Base-by-base conservation (phyloP, 2,113 vertebrate genomes). In the Eretmochelys imbricata region DNA sequence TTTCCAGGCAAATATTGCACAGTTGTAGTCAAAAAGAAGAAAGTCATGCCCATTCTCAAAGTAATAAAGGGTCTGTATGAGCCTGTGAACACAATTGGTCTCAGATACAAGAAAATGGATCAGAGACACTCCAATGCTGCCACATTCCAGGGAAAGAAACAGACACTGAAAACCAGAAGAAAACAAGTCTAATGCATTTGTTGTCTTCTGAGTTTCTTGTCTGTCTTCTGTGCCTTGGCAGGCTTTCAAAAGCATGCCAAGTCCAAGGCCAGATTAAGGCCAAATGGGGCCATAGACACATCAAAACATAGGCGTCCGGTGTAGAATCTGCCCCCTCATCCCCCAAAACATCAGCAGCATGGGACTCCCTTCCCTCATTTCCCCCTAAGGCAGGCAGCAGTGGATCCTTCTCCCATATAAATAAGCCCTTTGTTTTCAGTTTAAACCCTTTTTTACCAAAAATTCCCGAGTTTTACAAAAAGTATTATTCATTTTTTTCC, bases 61-160 rank as follows among this genome's bases (percentile, higher is more conserved):
- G 17, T 82, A 93, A 84, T 78, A 84, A 84, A 93, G 62, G 38
- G 7, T 25, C 85, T 72, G 0, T 72, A 69, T 42, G 69, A 57
- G 3, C 46, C 91, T 50, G 29, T 80, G 90, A 78, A 89, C 91
- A 80, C 29, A 85, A 46, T 46, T 55, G 62, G 76, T 94, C 87
- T 80, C 38, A 84, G n/a, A 72, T 38, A 22, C 9, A 72, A 38
- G 35, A 19, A 72, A 84, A 49, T 31, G 69, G 29, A 78, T 76
- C 62, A 84, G 65, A 72, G 80, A 25, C 2, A 29, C 72, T 92
- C 0, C 0, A 62, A 8, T 72, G 46, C 46, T 42, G 84, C 55
- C 93, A 82, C 91, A 95, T 89, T 6, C 8, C 80, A 57, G 50
- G 2, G 22, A 89, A 79, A 92, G 55, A 42, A 50, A 89, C 6